Evolutionary conservation across 2,113 vertebrate genomes (phyloP).

Genomic region (Gorsachius goisagi): DNA sequence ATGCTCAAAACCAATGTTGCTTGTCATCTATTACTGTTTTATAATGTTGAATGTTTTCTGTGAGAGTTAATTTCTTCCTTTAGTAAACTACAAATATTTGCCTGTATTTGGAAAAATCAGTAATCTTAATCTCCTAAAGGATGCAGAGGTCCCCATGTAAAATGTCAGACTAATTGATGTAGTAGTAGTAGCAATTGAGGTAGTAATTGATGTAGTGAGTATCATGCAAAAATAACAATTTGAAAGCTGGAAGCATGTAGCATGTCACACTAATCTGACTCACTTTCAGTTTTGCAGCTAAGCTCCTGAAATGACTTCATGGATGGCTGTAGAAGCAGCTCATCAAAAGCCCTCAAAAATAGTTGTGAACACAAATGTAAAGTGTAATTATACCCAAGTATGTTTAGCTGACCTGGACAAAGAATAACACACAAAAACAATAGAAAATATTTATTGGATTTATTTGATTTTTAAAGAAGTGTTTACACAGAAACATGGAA

Average conservation of each 20-base stretch:
- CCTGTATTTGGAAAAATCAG: neutral
- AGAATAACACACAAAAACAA: neutral
- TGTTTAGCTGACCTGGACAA: neutral
- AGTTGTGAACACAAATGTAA: neutral
- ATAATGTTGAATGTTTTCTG: neutral
- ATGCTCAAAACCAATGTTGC: accelerated
- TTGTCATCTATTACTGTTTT: neutral
- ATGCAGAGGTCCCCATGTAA: neutral
- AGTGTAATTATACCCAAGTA: neutral
- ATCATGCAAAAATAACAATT: neutral
- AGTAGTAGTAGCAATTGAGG: too few species aligned
- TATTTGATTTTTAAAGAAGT: neutral
- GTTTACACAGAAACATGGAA: neutral
- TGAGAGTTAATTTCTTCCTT: accelerated
- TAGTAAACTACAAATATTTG: neutral
- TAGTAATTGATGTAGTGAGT: neutral
- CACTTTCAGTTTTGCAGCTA: neutral
- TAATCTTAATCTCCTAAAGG: neutral
- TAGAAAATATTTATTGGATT: neutral
- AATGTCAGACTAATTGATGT: neutral
- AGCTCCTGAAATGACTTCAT: neutral
- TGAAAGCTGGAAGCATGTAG: neutral
- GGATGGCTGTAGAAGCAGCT: neutral
- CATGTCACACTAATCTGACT: neutral
- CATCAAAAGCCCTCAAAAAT: neutral